Base-by-base conservation (phyloP, 2,888 invertebrate species). In the Pteria penguin region DNA sequence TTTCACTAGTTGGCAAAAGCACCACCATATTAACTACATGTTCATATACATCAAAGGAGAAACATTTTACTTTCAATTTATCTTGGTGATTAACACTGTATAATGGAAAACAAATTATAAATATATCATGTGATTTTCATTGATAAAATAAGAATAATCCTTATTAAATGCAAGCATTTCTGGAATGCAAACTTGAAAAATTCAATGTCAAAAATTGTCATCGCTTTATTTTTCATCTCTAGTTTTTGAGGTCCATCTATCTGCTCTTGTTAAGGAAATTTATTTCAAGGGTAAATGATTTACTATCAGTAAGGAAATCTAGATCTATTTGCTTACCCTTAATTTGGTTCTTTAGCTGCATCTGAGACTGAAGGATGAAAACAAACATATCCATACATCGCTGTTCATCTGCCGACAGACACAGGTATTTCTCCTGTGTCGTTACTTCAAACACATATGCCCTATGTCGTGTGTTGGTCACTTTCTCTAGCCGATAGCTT, bases 381-480 rank as follows among this genome's bases (percentile, higher is more conserved):
- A 87, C 87, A 77, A 89, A 86, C 55, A 87, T 82, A 63, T 90
- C 90, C 79, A 88, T 83, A 8, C 76, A 77, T 14, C 82, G 74
- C 60, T 88, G 88, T 62, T 86, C 86, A 65, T 88, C 86, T 1
- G 87, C 84, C 4, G 89, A 89, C 63, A 89, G 79, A 73, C 87
- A 88, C 3, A 88, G 57, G 32, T 86, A 87, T 26, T 80, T 77
- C 4, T 83, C 84, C 1, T 86, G 83, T 1, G 88, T 85, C 0
- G 88, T 87, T 22, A 89, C 71, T 72, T 89, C 87, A 79, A 88
- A 88, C 33, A 87, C 88, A 73, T 87, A 87, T 0, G 86, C 84
- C 66, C 88, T 79, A 45, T 87, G 87, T 69, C 87, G 83, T 66
- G 85, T 83, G 78, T 88, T 88, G 22, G 82, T 85, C 0, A 87